These are phyloP conservation scores for Neoarius graeffei DNA, from an alignment of 2,113 vertebrate genomes.

Conservation along the genomic window DNA sequence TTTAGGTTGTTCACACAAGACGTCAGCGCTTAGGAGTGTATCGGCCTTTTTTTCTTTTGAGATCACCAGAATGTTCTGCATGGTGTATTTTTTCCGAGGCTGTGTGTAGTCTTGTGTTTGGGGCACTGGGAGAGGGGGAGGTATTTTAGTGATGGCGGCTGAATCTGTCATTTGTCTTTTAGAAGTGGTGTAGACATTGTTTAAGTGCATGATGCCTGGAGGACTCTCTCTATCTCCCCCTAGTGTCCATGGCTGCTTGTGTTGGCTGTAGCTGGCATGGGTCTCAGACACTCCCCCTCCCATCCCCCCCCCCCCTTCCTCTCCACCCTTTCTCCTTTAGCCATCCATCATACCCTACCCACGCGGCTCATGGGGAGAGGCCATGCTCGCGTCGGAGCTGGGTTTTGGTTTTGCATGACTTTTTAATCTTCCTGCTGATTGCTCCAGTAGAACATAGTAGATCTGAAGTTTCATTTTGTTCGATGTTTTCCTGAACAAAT, in stretches of 20 bases:
- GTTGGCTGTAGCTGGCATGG: conserved; percentile 53
- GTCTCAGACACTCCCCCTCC: conserved; percentile 32
- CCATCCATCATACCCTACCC: conserved; percentile 31
- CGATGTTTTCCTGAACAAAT: conserved; percentile 14
- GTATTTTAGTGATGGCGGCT: conserved; percentile 21
- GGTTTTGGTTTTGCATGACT: conserved; percentile 36
- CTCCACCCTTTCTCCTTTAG: not conserved
- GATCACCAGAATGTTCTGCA: conserved; percentile 45
- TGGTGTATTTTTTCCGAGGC: conserved; percentile 43
- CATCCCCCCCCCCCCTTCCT: not conserved
- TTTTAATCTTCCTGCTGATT: conserved; percentile 5
- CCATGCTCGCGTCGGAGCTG: conserved; percentile 36
- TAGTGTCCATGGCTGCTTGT: conserved; percentile 50
- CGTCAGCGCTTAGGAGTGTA: conserved; percentile 14
- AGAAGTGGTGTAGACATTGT: conserved; percentile 18
- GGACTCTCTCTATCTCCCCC: conserved; percentile 39
- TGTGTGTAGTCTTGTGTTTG: conserved; percentile 32
- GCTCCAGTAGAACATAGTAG: conserved; percentile 27
- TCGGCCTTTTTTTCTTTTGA: conserved; percentile 23
- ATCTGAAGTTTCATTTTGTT: conserved; percentile 7
- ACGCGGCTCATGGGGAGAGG: conserved; percentile 28
- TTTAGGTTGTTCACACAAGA: conserved; percentile 29
- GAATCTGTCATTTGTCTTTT: conserved; percentile 38
- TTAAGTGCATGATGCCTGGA: conserved; percentile 53
- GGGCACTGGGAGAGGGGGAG: conserved; percentile 32